Base-by-base conservation (phyloP, 2,797 vertebrate genomes). In the Discoglossus pictus region DNA sequence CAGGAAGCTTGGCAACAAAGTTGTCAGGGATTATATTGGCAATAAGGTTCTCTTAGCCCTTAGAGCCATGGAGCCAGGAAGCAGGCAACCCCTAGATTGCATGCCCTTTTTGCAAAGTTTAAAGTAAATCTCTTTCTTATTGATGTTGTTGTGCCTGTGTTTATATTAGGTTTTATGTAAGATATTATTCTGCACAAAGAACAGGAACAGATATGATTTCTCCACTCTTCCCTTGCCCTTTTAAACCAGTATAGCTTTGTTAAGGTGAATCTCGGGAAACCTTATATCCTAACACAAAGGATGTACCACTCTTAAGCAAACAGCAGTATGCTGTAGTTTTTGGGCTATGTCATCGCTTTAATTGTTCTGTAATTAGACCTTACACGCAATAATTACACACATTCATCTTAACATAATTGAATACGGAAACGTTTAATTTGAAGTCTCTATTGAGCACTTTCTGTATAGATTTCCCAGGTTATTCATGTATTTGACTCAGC, bases 311-410 rank as follows among this genome's bases (percentile, higher is more conserved):
- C 39, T 39, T 55, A 56, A 39, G 24, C 34, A 70, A 23, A 40
- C 59, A 40, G 40, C 12, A 44, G 12, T 50, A 42, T 61, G 23
- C 52, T 70, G 51, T 36, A 70, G 50, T 36, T 24, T 36, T n/a
- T 62, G 24, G 27, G 10, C 27, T 38, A 48, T 70, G 50, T 50
- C 67, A 62, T 55, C 42, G 42, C 15, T 63, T 55, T 63, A 55
- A 70, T 70, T 70, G 59, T 56, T 63, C 67, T 62, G 25, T 62
- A 70, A 70, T 62, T 70, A 56, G 42, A 34, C 51, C 35, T 36
- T 63, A 43, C 42, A 55, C 17, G 21, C 18, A 13, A 39, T 55
- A 70, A 63, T 70, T 70, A 55, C 39, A 70, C 13, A 8, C 59
- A 23, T 62, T 63, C 51, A 63, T 62, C 35, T 55, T 21, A 20